Conservation (phyloP, 1,140 invertebrate genomes). For the Atta texana region DNA sequence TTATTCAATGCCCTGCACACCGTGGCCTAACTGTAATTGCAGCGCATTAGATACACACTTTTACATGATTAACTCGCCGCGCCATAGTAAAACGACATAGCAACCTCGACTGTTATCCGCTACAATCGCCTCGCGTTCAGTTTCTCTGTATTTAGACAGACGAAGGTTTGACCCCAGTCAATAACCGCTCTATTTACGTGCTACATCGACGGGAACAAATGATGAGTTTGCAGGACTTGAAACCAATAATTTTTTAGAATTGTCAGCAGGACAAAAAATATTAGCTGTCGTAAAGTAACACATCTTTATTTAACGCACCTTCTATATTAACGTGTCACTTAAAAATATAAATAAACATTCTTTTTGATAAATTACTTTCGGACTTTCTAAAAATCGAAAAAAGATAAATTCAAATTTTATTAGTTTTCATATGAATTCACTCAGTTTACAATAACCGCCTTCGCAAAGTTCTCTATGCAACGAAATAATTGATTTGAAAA, state of each 20-base stretch:
- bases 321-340: background rate
- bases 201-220: constrained; percentile 28
- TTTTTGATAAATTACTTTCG: background rate
- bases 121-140: constrained; percentile 40
- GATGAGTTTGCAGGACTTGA: background rate
- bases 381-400: background rate
- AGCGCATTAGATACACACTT: constrained; percentile 69
- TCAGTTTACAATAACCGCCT: background rate
- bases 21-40: constrained; percentile 69
- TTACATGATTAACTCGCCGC: constrained; percentile 63
- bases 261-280: background rate
- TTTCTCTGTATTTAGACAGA: constrained; percentile 48
- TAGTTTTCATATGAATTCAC: background rate
- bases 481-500: background rate
- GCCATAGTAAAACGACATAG: background rate
- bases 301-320: background rate
- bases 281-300: background rate
- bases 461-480: background rate
- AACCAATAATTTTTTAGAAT: constrained; percentile 7
- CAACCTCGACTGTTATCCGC: constrained; percentile 22
- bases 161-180: constrained; percentile 26
- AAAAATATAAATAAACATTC: background rate
- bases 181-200: constrained; percentile 45
- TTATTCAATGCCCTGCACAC: constrained; percentile 71
- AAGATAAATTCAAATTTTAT: background rate